Percentiles rank a stretch among this genome's conserved stretches.
Conservation (phyloP, 2,113 vertebrate genomes). For the Ochotona princeps region DNA sequence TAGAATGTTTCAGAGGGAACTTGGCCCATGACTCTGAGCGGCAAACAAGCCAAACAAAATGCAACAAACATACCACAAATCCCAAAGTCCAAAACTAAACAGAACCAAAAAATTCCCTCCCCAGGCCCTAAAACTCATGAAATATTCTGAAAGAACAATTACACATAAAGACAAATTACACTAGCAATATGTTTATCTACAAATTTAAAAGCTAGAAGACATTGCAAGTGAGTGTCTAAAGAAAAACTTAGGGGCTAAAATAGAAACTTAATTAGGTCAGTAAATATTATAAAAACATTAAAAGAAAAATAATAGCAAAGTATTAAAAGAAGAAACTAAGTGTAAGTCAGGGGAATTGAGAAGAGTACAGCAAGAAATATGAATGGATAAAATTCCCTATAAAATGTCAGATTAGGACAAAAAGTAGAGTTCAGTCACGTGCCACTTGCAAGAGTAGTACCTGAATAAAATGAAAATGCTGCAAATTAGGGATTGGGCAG, state of each 20-base stretch:
- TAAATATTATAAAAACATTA: not conserved
- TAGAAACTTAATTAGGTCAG: not conserved
- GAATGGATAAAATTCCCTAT: not conserved
- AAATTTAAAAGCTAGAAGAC: not conserved
- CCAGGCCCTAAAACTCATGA: not conserved
- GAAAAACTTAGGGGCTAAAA: not conserved
- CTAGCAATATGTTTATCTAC: not conserved
- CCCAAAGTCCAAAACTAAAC: not conserved
- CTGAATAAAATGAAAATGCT: not conserved
- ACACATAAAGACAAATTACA: not conserved
- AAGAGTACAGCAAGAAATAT: not conserved
- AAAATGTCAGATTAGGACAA: not conserved
- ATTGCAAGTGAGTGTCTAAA: not conserved
- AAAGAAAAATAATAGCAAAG: not conserved
- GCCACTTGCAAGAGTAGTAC: not conserved
- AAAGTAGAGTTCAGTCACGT: not conserved
- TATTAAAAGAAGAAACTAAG: not conserved
- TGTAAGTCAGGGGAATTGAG: not conserved
- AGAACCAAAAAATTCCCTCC: not conserved
- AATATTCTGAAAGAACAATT: not conserved
- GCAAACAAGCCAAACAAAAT: not conserved
- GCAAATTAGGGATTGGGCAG: not conserved
- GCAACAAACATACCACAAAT: not conserved
- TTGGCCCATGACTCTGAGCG: not conserved
- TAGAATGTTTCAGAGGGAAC: not conserved